These are phyloP conservation scores for Sinhomidia bicolor DNA, from an alignment of 2,888 invertebrate species.

Conservation along the genomic window DNA sequence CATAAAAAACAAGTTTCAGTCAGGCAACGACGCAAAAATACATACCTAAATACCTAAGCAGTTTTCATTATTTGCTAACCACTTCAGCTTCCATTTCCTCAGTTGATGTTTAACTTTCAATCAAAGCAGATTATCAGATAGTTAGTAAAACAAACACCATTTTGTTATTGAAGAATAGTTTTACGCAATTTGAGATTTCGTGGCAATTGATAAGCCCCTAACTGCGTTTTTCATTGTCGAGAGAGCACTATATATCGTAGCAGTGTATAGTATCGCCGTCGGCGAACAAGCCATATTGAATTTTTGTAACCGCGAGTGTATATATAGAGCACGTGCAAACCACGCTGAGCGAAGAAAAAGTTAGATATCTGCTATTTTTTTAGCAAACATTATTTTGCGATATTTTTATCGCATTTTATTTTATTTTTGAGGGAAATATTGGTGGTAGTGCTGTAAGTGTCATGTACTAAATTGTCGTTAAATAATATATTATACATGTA, in stretches of 20 bases:
- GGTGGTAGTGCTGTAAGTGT: conserved; percentile 67
- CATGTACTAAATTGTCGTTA: not conserved
- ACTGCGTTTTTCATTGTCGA: too few relatives aligned
- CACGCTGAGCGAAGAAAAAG: conserved; percentile 41
- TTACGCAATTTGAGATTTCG: too few relatives aligned
- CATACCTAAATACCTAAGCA: too few relatives aligned
- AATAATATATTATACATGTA: not conserved
- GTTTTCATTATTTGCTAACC: not conserved
- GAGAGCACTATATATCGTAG: too few relatives aligned
- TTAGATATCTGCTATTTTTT: too few relatives aligned
- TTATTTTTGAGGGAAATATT: conserved; percentile 2
- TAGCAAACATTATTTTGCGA: conserved; percentile 50
- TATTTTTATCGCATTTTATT: conserved; percentile 48
- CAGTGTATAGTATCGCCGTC: too few relatives aligned
- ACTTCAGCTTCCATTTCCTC: not conserved
- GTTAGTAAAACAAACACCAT: not conserved
- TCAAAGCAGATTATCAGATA: too few relatives aligned
- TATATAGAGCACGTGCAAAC: conserved; percentile 58
- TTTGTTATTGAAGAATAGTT: too few relatives aligned
- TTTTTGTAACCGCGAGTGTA: not conserved
- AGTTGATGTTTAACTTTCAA: not conserved
- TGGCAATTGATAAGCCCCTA: too few relatives aligned
- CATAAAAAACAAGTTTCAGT: not conserved
- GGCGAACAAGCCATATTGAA: conserved; percentile 56
- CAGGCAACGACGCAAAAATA: not conserved